Base-by-base conservation (phyloP, 2,888 invertebrate genomes). In the Ormyrus labotus region DNA sequence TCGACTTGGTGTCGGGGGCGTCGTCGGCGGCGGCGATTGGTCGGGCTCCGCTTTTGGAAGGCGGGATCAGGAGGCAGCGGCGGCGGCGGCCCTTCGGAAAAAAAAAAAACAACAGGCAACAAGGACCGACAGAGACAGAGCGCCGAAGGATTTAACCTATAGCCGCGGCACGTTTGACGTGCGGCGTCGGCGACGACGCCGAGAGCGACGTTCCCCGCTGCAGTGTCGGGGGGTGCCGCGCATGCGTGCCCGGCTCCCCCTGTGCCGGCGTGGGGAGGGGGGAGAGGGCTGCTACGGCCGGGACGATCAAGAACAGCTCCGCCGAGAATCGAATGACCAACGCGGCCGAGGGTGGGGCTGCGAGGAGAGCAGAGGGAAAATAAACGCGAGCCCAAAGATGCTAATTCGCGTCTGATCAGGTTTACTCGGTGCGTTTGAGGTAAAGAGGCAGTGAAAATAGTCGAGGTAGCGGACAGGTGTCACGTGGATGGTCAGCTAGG, bases 1-100 rank as follows among this genome's bases (percentile, higher is more conserved):
- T 81, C 84, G 77, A 76, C 61, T 83, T 82, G 2, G 34, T 82
- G 34, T 82, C 83, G 83, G 83, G 83, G 84, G 82, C 80, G 78
- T 78, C 83, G 83, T 75, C 74, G 85, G 81, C 84, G 84, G 80
- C 84, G 85, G 84, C 86, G 89, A 90, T 90, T 90, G 90, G 90
- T 90, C 88, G 87, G 84, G 82, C 81, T 85, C 85, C 87, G 90
- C 89, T 90, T 89, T 89, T 89, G 89, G 90, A 90, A 90, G 90
- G 90, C 90, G 90, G 90, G 90, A 90, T 90, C 90, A 90, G 90
- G 90, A 90, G 89, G 88, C 90, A 90, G 86, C 85, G 10, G 6
- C 13, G 7, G n/a, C 13, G 10, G 6, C 13, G 7, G n/a, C 13
- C 11, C 45, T 2, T 61, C n/a, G 51, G 50, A 50, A n/a, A 57